Evolutionary conservation across 2,113 vertebrate species (phyloP), one percentile per base, ranked within the genome.

Genomic region (Scolopax mira): DNA sequence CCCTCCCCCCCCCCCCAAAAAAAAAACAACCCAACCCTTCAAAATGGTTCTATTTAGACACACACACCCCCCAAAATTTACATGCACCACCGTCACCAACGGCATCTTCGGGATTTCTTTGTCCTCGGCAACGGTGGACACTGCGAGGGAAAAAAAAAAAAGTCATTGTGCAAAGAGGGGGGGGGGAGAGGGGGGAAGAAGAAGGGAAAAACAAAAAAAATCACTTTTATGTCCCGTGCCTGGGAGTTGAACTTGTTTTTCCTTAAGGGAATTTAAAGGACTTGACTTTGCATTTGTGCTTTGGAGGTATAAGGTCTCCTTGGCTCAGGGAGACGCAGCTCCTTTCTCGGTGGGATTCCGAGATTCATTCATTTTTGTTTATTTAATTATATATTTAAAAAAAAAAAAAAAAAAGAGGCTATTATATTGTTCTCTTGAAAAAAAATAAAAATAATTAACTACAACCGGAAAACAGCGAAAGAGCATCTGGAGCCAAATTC

Each of bases 271-370:
- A 91, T 95, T 94, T 52, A 89, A 93, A 96, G 95, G 64, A 96
- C 96, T 97, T 96, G 96, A 97, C 95, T 97, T 97, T 96, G 96
- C 75, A 95, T 97, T 97, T 97, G 96, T 87, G 94, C 89, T 78
- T 52, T 79, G 90, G 13, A 51, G 69, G 35, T 31, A 78, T 11
- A 37, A 88, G 75, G 91, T 71, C 89, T 94, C 88, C 95, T 96
- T 91, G 94, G 78, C 91, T 89, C 11, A 46, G 2, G 73, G 85
- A 82, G 80, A 90, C 1, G 67, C 58, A 62, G 57, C 82, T 89
- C 62, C 8, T 28, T 39, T 18, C 57, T 37, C 2, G 22, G 16
- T 28, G 85, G 46, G 22, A 70, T 66, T 35, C 13, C 13, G 31
- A 60, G 67, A 81, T 86, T 84, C 42, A 14, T 84, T 90, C 49